Base-by-base conservation (phyloP, 2,888 invertebrate species). In the Drosophila lacicola region DNA sequence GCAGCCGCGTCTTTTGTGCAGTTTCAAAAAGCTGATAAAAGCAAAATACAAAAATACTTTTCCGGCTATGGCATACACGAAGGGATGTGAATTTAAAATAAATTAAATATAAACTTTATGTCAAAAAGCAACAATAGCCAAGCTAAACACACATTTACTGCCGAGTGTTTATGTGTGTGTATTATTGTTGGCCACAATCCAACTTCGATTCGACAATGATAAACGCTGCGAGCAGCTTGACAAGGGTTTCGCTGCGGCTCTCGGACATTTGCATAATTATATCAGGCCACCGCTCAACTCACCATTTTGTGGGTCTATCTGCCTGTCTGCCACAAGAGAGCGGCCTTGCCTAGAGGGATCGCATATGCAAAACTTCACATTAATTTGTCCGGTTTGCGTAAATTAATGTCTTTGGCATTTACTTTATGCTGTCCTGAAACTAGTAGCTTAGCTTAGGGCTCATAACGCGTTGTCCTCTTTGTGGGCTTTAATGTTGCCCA, bases 261-360 rank as follows among this genome's bases (percentile, higher is more conserved):
- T 50, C 47, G 54, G 58, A 68, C 70, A 84, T 84, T 84, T 84
- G 75, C 87, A 87, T 87, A 87, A 84, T 83, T 84, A 87, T 66
- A 45, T 45, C 21, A 42, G 56, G 9, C 36, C 41, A 19, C 53
- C 21, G 45, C 37, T 19, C 34, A 17, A 17, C 19, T n/a, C 41
- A 45, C 36, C 60, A 50, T 55, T 60, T 51, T 50, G 63, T 29
- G 54, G 51, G 42, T 50, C 66, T 36, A 49, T 39, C 13, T 44
- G 44, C 13, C 29, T 33, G 14, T 14, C 3, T 39, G 70, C 44
- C 67, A 34, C 51, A 44, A 39, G 65, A 63, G 56, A 64, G 44
- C 39, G 49, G 50, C 62, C 44, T 8, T 34, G 34, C 21, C 58
- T 62, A 21, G 21, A 4, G 11, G 46, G 34, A 21, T 17, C 57